A percentile compares a stretch with the other conserved stretches of the same genome.
These are phyloP conservation scores for Aepyceros melampus DNA, from an alignment of 2,113 vertebrate species.

Conservation along the genomic window DNA sequence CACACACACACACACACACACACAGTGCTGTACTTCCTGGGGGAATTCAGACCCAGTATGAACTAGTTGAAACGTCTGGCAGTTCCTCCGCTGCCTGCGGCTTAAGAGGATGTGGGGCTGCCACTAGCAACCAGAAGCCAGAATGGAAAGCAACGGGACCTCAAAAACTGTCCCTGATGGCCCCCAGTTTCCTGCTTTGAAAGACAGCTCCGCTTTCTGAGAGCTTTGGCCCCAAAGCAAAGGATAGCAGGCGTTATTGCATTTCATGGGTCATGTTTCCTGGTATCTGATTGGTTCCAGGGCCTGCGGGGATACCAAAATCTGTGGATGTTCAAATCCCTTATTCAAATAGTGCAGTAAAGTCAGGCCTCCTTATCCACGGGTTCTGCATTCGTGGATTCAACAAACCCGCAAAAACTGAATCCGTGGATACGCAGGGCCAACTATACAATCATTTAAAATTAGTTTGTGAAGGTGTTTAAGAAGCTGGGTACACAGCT, in stretches of 20 bases:
- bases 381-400: neutral
- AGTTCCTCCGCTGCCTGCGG: slow-evolving; percentile 11
- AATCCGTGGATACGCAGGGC: neutral
- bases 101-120: slow-evolving; percentile 33
- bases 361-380: neutral
- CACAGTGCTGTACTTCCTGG: slow-evolving; percentile 49
- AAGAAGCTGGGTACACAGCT: neutral
- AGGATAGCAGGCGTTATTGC: neutral
- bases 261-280: neutral
- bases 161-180: neutral
- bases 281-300: neutral
- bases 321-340: neutral
- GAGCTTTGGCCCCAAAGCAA: neutral
- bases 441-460: neutral
- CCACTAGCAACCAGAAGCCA: neutral
- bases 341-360: neutral
- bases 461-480: neutral
- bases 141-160: neutral
- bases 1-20: neutral
- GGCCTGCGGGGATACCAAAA: neutral
- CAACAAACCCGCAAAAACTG: neutral
- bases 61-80: slow-evolving; percentile 43
- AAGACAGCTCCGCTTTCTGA: neutral
- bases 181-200: neutral
- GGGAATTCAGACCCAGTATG: slow-evolving; percentile 65